phyloP scores from a whole-genome alignment of 2,113 vertebrate genomes.

The Urocitellus parryii region DNA sequence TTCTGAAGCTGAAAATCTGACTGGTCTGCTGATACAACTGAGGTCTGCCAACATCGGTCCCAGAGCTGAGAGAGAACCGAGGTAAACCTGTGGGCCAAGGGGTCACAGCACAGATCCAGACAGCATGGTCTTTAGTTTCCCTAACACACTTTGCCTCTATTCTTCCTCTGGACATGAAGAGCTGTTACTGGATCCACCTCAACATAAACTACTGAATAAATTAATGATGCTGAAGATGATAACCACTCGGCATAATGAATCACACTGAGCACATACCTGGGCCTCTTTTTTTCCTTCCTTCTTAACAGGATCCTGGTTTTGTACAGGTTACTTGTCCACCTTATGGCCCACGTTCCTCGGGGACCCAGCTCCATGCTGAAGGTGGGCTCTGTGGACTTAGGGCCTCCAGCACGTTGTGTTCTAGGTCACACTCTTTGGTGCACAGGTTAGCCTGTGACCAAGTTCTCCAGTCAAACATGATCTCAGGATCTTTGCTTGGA shows the following conservation, averaged over 20 bases:
- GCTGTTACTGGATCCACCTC: not conserved
- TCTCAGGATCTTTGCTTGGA: not conserved
- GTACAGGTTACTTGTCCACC: not conserved
- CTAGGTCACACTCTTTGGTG: not conserved
- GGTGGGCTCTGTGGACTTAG: not conserved
- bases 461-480: not conserved
- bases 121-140: accelerated
- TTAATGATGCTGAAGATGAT: not conserved
- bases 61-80: not conserved
- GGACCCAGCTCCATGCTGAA: not conserved
- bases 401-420: not conserved
- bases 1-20: not conserved
- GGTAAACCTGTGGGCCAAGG: not conserved
- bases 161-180: not conserved
- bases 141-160: not conserved
- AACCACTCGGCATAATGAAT: not conserved
- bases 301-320: not conserved
- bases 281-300: not conserved
- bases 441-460: not conserved
- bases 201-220: not conserved
- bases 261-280: not conserved
- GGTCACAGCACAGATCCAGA: accelerated
- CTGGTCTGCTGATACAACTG: not conserved
- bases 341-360: not conserved
- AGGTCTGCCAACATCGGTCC: not conserved